Conservation (phyloP, 2,888 invertebrate species). For the Plebejus argus region DNA sequence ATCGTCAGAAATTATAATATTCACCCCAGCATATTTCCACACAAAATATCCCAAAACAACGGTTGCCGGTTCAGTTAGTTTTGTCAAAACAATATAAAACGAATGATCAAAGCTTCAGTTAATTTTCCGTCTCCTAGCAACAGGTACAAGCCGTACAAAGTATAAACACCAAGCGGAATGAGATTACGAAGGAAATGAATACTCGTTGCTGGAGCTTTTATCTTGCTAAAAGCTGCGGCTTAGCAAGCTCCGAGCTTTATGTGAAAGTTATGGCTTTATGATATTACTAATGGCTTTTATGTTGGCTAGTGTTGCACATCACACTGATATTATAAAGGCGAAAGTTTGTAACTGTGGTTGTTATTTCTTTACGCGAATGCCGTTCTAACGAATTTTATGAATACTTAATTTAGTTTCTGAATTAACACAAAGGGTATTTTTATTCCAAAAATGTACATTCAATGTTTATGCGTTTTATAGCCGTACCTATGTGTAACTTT, state of each 20-base stretch:
- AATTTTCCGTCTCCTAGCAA: not conserved
- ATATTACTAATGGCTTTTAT: not conserved
- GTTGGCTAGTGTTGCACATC: not conserved
- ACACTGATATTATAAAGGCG: too few relatives aligned
- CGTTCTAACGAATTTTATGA: too few relatives aligned
- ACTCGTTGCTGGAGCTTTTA: conserved; percentile 12
- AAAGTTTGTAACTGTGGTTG: too few relatives aligned
- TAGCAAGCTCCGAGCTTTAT: not conserved
- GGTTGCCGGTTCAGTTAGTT: not conserved
- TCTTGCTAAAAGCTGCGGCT: conserved; percentile 1
- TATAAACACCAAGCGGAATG: not conserved
- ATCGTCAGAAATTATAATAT: too few relatives aligned
- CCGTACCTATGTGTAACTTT: too few relatives aligned
- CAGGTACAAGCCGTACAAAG: not conserved
- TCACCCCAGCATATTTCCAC: too few relatives aligned
- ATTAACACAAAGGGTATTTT: too few relatives aligned
- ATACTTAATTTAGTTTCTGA: too few relatives aligned
- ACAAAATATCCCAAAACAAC: too few relatives aligned
- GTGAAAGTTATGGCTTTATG: not conserved
- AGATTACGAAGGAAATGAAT: conserved; percentile 12
- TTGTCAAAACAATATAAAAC: not conserved
- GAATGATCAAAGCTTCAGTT: not conserved
- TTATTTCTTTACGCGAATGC: too few relatives aligned
- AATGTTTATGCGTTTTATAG: too few relatives aligned
- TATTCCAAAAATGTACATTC: too few relatives aligned